Evolutionary conservation across 2,888 invertebrate genomes (phyloP).

Genomic region (Drosophila paramelanica): DNA sequence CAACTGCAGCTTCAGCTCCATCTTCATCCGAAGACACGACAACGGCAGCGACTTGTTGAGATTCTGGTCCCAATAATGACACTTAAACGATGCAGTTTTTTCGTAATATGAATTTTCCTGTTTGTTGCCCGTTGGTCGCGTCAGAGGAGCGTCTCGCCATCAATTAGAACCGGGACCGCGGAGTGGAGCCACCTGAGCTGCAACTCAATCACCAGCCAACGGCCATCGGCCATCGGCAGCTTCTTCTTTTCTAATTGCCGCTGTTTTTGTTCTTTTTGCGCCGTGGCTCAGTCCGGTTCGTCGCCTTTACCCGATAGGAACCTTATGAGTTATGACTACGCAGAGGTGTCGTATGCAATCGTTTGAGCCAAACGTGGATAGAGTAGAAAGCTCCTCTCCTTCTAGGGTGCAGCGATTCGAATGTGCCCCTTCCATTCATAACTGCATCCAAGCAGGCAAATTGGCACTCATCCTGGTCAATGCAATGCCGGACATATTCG

Average conservation of each 20-base stretch:
- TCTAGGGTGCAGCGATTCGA: slow-evolving; percentile 29
- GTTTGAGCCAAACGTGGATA: slow-evolving; percentile 30
- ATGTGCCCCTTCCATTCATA: slow-evolving; percentile 31
- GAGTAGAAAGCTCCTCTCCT: slow-evolving; percentile 59
- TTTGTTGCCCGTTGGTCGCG: slow-evolving; percentile 56
- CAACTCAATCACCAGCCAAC: slow-evolving; percentile 69
- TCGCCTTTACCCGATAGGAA: slow-evolving; percentile 19
- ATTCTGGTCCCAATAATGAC: slow-evolving; percentile 79
- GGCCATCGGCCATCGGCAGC: slow-evolving; percentile 67
- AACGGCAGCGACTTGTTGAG: slow-evolving; percentile 70
- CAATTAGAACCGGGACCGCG: slow-evolving; percentile 61
- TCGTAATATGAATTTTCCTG: slow-evolving; percentile 79
- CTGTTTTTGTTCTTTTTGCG: slow-evolving; percentile 46
- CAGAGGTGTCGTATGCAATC: slow-evolving; percentile 51
- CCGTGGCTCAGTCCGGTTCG: slow-evolving; percentile 31
- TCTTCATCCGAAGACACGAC: slow-evolving; percentile 48
- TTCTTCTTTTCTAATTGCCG: slow-evolving; percentile 66
- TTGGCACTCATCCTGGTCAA: slow-evolving; percentile 45
- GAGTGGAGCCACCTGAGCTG: slow-evolving; percentile 66
- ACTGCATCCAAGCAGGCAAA: slow-evolving; percentile 49
- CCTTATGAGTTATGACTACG: slow-evolving; percentile 59
- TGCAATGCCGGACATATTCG: slow-evolving; percentile 51
- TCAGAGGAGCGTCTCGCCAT: slow-evolving; percentile 62
- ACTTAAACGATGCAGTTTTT: slow-evolving; percentile 79
- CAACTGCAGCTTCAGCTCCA: slow-evolving; percentile 24